phyloP scores from a whole-genome alignment of 92 coral and sea anemone genomes.

The Actinostola sp. region DNA sequence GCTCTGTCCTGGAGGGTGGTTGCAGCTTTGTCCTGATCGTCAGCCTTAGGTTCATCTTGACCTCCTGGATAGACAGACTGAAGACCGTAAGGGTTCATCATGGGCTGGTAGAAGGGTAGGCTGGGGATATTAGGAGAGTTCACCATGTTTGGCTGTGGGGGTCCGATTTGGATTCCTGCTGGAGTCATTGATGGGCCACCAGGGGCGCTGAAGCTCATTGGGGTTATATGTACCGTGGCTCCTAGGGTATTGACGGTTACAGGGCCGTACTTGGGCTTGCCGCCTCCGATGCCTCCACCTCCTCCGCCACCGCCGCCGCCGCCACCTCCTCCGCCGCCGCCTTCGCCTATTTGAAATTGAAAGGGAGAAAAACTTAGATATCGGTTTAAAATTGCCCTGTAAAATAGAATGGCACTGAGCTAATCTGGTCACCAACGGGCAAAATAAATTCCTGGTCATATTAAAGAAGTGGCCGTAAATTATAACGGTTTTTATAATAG shows the following conservation, averaged over 20 bases:
- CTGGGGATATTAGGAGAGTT: constrained; percentile 25
- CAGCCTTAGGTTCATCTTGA: constrained; percentile 1
- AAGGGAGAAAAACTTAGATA: too few relatives aligned
- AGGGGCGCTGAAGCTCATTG: constrained; percentile 55
- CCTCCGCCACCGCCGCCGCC: constrained; percentile 21
- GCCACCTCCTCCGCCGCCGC: constrained; percentile 22
- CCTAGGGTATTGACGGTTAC: constrained; percentile 53
- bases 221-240: constrained; percentile 60
- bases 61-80: constrained; percentile 19
- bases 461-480: background rate
- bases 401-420: too few relatives aligned
- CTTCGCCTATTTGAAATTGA: too few relatives aligned
- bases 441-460: background rate
- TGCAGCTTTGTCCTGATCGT: background rate
- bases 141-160: constrained; percentile 47
- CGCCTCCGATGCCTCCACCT: constrained; percentile 10
- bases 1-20: too few relatives aligned
- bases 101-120: constrained; percentile 29
- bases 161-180: constrained; percentile 32
- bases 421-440: background rate
- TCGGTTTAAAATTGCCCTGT: too few relatives aligned
- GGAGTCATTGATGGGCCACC: constrained; percentile 48
- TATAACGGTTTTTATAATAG: too few relatives aligned
- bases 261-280: constrained; percentile 35
- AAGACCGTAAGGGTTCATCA: constrained; percentile 8